Evolutionary conservation across 2,797 vertebrate species (phyloP), one percentile per base, ranked within the genome.

Genomic region (Tragopan temminckii): DNA sequence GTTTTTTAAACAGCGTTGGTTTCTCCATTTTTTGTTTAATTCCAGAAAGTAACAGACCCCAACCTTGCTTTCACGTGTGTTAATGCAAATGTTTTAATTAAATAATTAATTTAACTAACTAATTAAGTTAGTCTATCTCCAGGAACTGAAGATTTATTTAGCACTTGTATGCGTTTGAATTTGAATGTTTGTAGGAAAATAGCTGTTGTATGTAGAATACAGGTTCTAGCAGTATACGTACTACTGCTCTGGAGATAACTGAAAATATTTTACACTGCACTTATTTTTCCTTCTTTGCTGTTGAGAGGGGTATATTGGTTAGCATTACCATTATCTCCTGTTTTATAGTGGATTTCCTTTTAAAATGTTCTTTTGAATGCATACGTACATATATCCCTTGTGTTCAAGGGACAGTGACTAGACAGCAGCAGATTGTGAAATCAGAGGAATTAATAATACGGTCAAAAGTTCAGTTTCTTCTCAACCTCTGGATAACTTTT

Each of bases 401-500:
- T 75, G 40, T 86, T 82, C 31, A 55, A 67, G 52, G 27, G 7
- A 43, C 4, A 2, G 43, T 66, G 75, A 55, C 31, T 89, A 87
- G 15, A 83, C 40, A 90, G 33, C 46, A 75, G 14, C 16, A 53
- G 11, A 18, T 50, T 1, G 3, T 82, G 50, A 91, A 81, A 84
- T 71, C n/a, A 77, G 23, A 66, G 29, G 58, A 85, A 88, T 93
- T 50, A 90, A 53, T 43, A 27, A 19, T 42, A 20, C 48, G 40
- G 72, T 84, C 88, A 35, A 45, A 93, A 87, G 53, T 79, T 91
- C 20, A 52, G 3, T 48, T 68, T 90, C 35, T 86, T 76, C 61
- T 74, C 57, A 92, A 62, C 31, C 66, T 90, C 61, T 92, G 80
- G 63, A 67, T 40, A 13, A 36, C 71, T 83, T 93, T 80, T 40